These are phyloP conservation scores for Lagodon rhomboides DNA, from an alignment of 2,797 vertebrate species.

Conservation along the genomic window DNA sequence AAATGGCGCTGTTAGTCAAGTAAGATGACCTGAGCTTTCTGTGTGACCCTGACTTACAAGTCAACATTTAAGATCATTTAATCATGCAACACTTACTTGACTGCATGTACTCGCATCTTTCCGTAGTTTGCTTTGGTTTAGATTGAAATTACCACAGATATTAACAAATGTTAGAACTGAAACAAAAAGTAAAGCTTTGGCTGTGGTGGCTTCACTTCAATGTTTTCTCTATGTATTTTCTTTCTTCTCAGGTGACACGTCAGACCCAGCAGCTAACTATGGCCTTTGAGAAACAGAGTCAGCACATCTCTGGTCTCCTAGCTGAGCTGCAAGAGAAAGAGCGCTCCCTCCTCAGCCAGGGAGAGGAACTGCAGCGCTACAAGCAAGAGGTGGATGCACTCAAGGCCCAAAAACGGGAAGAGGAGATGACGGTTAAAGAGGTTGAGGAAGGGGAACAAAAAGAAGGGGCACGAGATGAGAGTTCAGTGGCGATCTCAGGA, in stretches of 20 bases:
- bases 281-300: constrained; percentile 88
- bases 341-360: constrained; percentile 69
- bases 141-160: not conserved
- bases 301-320: constrained; percentile 84
- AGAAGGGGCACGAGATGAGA: constrained; percentile 18
- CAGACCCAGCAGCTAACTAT: constrained; percentile 86
- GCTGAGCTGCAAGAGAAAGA: constrained; percentile 84
- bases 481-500: constrained; percentile 2
- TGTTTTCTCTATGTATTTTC: not conserved
- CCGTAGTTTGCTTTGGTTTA: not conserved
- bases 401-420: constrained; percentile 39
- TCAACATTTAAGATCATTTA: not conserved
- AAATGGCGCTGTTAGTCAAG: not conserved
- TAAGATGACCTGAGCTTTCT: not conserved
- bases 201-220: not conserved
- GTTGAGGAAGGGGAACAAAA: not conserved
- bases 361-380: constrained; percentile 76
- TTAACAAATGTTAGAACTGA: not conserved
- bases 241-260: constrained; percentile 76
- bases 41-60: not conserved
- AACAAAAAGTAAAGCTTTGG: not conserved
- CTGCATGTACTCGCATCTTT: not conserved
- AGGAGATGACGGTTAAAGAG: constrained; percentile 2
- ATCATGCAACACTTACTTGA: constrained; percentile 3
- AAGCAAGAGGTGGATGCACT: constrained; percentile 66